Evolutionary conservation across 1,140 invertebrate species (phyloP).

Genomic region (Drosophila rufa): DNA sequence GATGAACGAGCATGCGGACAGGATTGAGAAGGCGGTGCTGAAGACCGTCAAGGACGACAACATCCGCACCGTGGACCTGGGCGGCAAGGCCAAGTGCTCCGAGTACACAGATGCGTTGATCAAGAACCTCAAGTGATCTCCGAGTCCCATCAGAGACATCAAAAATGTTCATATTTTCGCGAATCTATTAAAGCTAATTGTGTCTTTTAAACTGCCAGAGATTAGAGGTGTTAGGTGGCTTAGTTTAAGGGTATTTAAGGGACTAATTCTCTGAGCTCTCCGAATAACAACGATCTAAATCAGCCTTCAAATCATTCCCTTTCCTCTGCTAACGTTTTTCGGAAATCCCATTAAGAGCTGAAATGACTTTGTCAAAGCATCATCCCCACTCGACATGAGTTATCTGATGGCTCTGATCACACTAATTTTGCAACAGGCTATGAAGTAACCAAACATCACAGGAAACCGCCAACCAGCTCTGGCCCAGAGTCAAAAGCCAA

Average conservation of each 20-base stretch:
- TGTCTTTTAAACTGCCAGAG: background rate
- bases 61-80: constrained; percentile 96
- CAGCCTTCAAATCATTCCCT: background rate
- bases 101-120: constrained; percentile 98
- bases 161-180: background rate
- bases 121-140: constrained; percentile 53
- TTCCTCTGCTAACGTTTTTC: background rate
- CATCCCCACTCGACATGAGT: constrained; percentile 3
- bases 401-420: constrained; percentile 38
- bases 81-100: constrained; percentile 97
- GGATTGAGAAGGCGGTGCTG: constrained; percentile 95
- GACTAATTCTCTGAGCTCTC: background rate
- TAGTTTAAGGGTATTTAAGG: too few species aligned
- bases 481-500: constrained; percentile 37
- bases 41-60: constrained; percentile 95
- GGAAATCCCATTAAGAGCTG: constrained; percentile 7
- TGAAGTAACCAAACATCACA: constrained; percentile 49
- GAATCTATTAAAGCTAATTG: background rate
- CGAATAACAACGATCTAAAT: background rate
- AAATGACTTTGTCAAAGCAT: constrained; percentile 35
- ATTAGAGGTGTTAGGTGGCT: too few species aligned
- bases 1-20: constrained; percentile 91
- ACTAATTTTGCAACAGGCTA: constrained; percentile 44
- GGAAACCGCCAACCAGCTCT: constrained; percentile 37
- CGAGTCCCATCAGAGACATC: background rate